Conservation (phyloP, 1,140 invertebrate genomes). For the Drosophila orena region DNA sequence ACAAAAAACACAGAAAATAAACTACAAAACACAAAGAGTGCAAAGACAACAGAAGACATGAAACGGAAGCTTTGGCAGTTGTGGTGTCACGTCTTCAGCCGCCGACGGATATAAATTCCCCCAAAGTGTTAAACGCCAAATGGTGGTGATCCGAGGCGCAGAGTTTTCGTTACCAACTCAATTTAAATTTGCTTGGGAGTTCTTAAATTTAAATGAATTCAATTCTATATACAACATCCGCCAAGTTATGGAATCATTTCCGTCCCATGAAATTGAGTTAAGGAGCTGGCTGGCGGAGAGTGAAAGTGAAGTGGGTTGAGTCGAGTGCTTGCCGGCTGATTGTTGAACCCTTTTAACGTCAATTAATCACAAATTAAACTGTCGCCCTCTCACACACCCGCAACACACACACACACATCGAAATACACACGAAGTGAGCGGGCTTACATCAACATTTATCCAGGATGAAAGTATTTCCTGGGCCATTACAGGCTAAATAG, state of each 20-base stretch:
- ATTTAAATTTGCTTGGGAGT: constrained; percentile 51
- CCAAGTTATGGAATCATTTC: constrained; percentile 69
- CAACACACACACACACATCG: constrained; percentile 9
- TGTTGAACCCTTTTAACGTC: constrained; percentile 82
- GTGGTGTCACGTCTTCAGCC: constrained; percentile 46
- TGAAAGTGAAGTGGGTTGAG: constrained; percentile 71
- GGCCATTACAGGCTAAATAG: constrained; percentile 80
- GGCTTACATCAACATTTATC: constrained; percentile 48
- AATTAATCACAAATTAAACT: constrained; percentile 83
- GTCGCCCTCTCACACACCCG: constrained; percentile 26
- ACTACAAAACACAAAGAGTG: constrained; percentile 24
- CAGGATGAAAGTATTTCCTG: constrained; percentile 77
- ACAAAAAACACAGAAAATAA: background rate
- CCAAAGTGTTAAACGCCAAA: constrained; percentile 56
- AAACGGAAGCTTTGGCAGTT: constrained; percentile 73
- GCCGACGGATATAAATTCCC: constrained; percentile 69
- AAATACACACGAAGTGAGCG: background rate
- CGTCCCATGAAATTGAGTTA: constrained; percentile 69
- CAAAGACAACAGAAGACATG: constrained; percentile 35
- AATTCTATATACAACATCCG: constrained; percentile 77
- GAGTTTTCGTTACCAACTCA: constrained; percentile 36
- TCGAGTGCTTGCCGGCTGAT: constrained; percentile 30
- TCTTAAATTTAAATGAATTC: constrained; percentile 54
- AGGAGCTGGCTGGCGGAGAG: constrained; percentile 29
- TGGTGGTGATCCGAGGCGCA: constrained; percentile 36